Evolutionary conservation across 2,797 vertebrate species (phyloP), one percentile per base, ranked within the genome.

Genomic region (Chiroxiphia lanceolata): DNA sequence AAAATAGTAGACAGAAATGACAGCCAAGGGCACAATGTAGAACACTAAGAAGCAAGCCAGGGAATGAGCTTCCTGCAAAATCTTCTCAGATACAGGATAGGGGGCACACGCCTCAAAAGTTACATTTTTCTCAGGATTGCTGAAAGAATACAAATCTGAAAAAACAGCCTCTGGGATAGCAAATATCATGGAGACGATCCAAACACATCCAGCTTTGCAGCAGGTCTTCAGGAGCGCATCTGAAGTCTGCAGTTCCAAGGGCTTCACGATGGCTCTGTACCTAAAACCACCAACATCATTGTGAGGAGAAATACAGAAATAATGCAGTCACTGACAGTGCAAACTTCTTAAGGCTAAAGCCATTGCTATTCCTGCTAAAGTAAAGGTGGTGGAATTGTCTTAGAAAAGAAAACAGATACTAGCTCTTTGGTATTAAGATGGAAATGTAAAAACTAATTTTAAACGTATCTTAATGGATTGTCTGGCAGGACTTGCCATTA

Each of bases 1-100:
- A 91, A 98, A 98, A 77, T 98, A 98, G 92, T 98, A 98, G 87
- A 98, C 97, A 65, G 98, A 98, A 93, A 98, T 98, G 85, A 98
- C 96, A 15, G 95, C 96, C 40, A 98, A 96, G 6, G 98, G 98
- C 47, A 98, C 95, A 29, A 98, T 97, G 70, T 98, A 98, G 95
- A 98, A 98, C 65, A 98, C 97, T 36, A 98, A 95, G 95, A 98
- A 98, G 91, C 97, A 98, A 90, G 98, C 71, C 82, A 98, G 88
- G 76, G 98, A 98, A 83, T 98, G 98, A 68, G 94, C 97, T 97
- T 98, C 98, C 91, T 98, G 98, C 80, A 98, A 74, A 60, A 97
- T 94, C 85, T 96, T 98, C 92, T 98, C 98, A 47, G 98, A 98
- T 25, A 97, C 96, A n/a, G 98, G 98, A 47, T 98, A 98, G 33